Base-by-base conservation (phyloP, 2,797 vertebrate species). In the Acanthurus leucopareius region DNA sequence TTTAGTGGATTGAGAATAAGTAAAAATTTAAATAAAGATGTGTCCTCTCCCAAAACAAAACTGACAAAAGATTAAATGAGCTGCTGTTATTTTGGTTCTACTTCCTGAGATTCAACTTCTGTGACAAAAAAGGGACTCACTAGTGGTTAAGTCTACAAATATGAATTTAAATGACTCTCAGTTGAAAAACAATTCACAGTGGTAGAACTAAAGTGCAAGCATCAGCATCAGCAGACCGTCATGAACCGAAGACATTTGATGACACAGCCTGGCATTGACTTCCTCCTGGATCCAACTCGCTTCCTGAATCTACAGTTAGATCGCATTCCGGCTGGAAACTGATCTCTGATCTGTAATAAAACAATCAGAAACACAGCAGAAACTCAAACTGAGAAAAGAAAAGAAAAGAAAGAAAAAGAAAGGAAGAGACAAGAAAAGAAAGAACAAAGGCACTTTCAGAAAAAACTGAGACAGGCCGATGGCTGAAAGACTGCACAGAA, bases 251-350 rank as follows among this genome's bases (percentile, higher is more conserved):
- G 59, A 82, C 96, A 96, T 9, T 92, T 85, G 2, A 94, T 87
- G 47, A 48, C 0, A 54, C 96, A 96, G 48, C 96, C 96, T 0
- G 14, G 22, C 20, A 90, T 54, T 0, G 15, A 62, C 79, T 65
- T 92, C 81, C 79, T 92, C 77, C 54, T 83, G 10, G 0, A 1
- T 56, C 92, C 86, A 0, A 93, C 40, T 66, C 85, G 80, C 75
- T 81, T 93, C 59, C 82, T 94, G 86, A 69, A 95, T 61, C 13
- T 82, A 82, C 96, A 96, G 90, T 95, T 92, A 45, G 91, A 0
- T 49, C 22, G 57, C 89, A 94, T 94, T 74, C 91, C 88, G 71
- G 4, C 14, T 1, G 93, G 91, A 81, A 93, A 96, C 44, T 63
- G 22, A 2, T 14, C 10, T 80, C 35, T 79, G 40, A 94, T 25